Conservation (phyloP, 2,888 invertebrate species). For the Dasypolia templi region DNA sequence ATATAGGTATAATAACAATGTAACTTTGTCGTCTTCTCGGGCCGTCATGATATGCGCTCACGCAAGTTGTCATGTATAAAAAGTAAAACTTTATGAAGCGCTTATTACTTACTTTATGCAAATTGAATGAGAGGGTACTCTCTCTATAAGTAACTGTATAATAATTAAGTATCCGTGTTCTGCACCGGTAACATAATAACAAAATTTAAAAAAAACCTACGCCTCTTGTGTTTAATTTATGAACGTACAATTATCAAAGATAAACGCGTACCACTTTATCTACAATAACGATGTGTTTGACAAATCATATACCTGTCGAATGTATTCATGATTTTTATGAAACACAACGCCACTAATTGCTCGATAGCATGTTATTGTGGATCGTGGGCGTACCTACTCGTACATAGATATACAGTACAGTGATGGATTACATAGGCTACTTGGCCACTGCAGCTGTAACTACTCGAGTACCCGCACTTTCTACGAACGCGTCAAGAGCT, state of each 20-base stretch:
- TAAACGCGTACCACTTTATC: conserved; percentile 9
- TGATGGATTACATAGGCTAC: conserved; percentile 54
- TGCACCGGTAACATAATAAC: background rate
- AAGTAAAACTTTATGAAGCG: background rate
- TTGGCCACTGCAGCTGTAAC: conserved; percentile 43
- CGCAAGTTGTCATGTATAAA: conserved; percentile 2
- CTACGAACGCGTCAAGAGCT: conserved; percentile 70
- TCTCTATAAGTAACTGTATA: background rate
- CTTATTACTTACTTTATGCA: conserved; percentile 9
- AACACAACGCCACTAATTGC: conserved; percentile 52
- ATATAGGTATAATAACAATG: background rate
- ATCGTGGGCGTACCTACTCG: conserved; percentile 49
- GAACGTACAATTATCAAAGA: background rate
- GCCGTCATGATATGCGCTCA: background rate
- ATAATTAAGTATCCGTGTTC: background rate
- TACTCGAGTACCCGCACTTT: conserved; percentile 54
- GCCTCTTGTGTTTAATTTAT: background rate
- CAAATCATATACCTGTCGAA: background rate
- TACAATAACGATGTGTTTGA: background rate
- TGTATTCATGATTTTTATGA: conserved; percentile 19
- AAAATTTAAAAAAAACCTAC: background rate
- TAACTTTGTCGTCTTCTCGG: background rate
- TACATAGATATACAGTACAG: too few relatives aligned
- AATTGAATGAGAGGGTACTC: background rate
- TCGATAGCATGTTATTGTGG: conserved; percentile 60